Percentiles rank a stretch among this genome's conserved stretches.
Evolutionary conservation across 2,797 vertebrate genomes (phyloP).

Genomic region (Gymnothorax reevesii): DNA sequence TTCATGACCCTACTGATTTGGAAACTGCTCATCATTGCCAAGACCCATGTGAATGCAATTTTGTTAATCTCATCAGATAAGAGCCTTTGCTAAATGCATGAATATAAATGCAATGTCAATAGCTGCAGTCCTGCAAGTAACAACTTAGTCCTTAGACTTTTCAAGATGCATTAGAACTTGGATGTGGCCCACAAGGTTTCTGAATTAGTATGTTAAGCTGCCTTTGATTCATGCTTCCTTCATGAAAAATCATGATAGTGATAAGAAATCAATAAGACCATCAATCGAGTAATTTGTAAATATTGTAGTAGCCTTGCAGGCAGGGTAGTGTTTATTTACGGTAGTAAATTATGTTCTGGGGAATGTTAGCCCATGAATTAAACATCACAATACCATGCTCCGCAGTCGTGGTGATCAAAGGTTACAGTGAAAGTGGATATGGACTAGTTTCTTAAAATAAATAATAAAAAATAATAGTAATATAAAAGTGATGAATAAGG

Average conservation of each 20-base stretch:
- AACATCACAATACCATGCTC: slow-evolving; percentile 1
- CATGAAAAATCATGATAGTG: neutral
- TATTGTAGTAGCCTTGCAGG: neutral
- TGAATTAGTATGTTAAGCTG: neutral
- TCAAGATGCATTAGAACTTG: neutral
- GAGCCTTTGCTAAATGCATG: neutral
- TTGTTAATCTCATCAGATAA: neutral
- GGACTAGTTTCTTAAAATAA: slow-evolving; percentile 4
- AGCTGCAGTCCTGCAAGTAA: neutral
- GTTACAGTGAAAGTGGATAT: slow-evolving; percentile 28
- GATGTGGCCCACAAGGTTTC: neutral
- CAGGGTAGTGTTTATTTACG: neutral
- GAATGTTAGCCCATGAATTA: slow-evolving; percentile 4
- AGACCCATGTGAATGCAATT: neutral
- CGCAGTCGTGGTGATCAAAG: slow-evolving; percentile 7
- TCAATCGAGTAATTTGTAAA: neutral
- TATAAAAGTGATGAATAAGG: slow-evolving; percentile 34
- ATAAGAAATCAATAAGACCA: neutral
- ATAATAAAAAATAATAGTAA: neutral
- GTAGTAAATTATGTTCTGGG: neutral
- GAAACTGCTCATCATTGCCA: neutral
- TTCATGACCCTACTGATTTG: neutral
- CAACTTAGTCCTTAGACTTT: neutral
- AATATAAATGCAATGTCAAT: neutral
- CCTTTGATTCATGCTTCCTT: neutral